Evolutionary conservation across 2,113 vertebrate genomes (phyloP).

Genomic region (Pollachius pollachius): DNA sequence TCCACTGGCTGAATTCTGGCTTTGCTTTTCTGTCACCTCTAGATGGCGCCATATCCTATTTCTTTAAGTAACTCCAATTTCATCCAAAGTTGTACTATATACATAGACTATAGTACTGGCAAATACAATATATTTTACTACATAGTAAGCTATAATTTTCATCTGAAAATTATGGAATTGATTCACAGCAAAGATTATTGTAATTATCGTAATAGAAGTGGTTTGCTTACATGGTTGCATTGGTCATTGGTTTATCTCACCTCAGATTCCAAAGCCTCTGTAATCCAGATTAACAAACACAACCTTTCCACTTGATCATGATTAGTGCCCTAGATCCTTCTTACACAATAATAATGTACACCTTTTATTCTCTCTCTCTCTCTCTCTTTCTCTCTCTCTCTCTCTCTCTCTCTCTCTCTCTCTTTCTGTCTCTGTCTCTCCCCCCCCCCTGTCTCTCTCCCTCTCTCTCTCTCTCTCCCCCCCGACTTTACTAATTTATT

Average conservation of each 20-base stretch:
- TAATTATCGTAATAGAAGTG: too few species aligned
- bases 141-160: too few species aligned
- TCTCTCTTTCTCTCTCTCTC: background rate
- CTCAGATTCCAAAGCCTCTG: conserved; percentile 63
- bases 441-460: background rate
- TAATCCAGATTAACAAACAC: conserved; percentile 69
- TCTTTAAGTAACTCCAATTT: conserved; percentile 5
- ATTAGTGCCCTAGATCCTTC: conserved; percentile 17
- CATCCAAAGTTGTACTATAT: background rate
- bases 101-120: background rate
- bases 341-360: background rate
- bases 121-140: background rate
- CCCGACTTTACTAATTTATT: too few species aligned
- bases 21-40: conserved; percentile 25
- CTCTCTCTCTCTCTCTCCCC: background rate
- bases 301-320: conserved; percentile 8
- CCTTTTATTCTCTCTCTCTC: conserved; percentile 2
- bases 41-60: conserved; percentile 48
- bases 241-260: background rate
- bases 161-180: too few species aligned
- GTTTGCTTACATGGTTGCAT: too few species aligned
- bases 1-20: too few species aligned
- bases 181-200: too few species aligned
- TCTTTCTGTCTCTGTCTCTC: background rate
- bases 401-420: background rate